phyloP scores from a whole-genome alignment of 2,797 vertebrate genomes.

The Agapornis canus region DNA sequence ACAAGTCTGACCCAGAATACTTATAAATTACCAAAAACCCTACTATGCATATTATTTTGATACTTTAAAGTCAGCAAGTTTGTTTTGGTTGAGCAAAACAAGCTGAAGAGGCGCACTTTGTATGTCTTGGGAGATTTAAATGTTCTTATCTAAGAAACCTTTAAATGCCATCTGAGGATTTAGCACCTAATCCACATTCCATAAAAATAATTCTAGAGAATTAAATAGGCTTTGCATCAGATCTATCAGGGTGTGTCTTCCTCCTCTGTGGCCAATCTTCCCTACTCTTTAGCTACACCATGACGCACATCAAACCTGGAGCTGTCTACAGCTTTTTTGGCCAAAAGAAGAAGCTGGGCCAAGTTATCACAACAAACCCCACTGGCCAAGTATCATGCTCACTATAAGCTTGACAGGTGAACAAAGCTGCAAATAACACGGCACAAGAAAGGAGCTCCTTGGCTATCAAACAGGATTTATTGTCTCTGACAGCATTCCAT shows the following conservation, averaged over 20 bases:
- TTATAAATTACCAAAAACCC: not conserved
- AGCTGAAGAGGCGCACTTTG: not conserved
- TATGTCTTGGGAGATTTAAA: not conserved
- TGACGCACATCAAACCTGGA: not conserved
- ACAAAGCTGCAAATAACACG: not conserved
- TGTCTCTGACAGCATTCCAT: not conserved
- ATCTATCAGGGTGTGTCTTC: not conserved
- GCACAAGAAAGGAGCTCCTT: not conserved
- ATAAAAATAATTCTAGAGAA: slow-evolving; percentile 13
- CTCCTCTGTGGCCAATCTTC: not conserved
- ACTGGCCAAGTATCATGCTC: not conserved
- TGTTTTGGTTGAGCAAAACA: not conserved
- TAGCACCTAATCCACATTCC: slow-evolving; percentile 19
- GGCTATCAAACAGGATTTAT: not conserved
- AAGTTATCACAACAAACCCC: not conserved
- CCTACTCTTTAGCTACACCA: not conserved
- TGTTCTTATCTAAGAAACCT: slow-evolving; percentile 7
- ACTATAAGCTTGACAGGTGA: not conserved
- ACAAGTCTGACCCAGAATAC: not conserved
- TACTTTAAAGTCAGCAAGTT: not conserved
- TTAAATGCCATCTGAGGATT: slow-evolving; percentile 22
- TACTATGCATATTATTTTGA: not conserved
- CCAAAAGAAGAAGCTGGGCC: not conserved
- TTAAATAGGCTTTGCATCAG: slow-evolving; percentile 35
- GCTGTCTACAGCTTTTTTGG: not conserved